Conservation (phyloP, 2,113 vertebrate species). For the Puffinus mauretanicus region DNA sequence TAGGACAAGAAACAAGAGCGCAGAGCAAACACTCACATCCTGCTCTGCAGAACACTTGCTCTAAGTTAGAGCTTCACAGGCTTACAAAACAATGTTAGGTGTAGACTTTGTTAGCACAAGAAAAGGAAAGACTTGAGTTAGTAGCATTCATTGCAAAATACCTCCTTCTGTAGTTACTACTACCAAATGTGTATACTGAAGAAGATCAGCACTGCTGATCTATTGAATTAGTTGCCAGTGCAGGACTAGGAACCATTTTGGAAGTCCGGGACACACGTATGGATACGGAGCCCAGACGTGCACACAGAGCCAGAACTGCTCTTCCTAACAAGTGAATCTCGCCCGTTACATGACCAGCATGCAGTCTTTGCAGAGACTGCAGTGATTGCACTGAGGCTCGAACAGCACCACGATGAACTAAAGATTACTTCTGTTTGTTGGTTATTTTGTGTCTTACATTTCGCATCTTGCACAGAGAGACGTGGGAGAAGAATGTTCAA, state of each 20-base stretch:
- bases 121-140: slow-evolving; percentile 51
- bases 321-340: fast-evolving
- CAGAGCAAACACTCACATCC: not conserved
- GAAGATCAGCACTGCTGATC: not conserved
- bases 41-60: not conserved
- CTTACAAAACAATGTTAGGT: slow-evolving; percentile 1
- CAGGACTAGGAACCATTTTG: not conserved
- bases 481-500: not conserved
- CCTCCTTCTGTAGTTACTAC: not conserved
- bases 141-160: not conserved
- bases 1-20: not conserved
- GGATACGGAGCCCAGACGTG: fast-evolving
- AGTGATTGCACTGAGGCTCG: not conserved
- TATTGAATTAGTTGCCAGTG: not conserved
- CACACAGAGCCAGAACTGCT: not conserved
- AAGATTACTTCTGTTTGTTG: not conserved
- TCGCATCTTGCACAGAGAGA: not conserved
- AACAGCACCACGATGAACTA: fast-evolving
- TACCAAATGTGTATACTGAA: not conserved
- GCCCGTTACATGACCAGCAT: fast-evolving
- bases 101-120: slow-evolving; percentile 39
- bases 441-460: not conserved
- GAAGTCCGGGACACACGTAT: not conserved
- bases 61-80: not conserved
- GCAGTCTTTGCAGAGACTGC: not conserved